phyloP scores from a whole-genome alignment of 2,797 vertebrate genomes.

The Tachyglossus aculeatus region DNA sequence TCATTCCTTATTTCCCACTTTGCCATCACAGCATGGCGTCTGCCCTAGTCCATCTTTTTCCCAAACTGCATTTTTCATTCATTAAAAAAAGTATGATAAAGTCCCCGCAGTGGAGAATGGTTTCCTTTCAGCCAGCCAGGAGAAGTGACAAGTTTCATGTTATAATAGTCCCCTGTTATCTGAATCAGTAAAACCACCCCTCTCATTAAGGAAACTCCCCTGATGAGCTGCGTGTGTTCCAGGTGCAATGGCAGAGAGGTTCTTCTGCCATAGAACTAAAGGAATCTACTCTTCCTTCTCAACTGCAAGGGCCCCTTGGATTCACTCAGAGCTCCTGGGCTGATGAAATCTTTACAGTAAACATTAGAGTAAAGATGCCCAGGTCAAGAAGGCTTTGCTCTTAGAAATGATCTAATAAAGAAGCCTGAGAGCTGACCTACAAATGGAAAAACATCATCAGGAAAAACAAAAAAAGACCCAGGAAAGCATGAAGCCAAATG shows the following conservation, averaged over 20 bases:
- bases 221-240: background rate
- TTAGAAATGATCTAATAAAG: background rate
- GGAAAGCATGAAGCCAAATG: background rate
- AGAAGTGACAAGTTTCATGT: slow-evolving; percentile 37
- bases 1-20: background rate
- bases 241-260: background rate
- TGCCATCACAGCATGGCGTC: background rate
- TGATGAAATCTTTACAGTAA: background rate
- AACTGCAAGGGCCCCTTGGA: background rate
- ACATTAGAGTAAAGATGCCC: background rate
- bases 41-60: background rate
- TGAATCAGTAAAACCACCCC: background rate
- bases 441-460: background rate
- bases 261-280: background rate
- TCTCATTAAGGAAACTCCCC: background rate
- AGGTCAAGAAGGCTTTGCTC: background rate
- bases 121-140: background rate
- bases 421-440: background rate
- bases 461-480: background rate
- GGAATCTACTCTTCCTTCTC: background rate
- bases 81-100: background rate
- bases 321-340: background rate
- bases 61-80: background rate
- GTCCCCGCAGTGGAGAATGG: background rate
- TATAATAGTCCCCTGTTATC: slow-evolving; percentile 23